phyloP scores from a whole-genome alignment of 2,888 invertebrate species.

The Biston betularia region DNA sequence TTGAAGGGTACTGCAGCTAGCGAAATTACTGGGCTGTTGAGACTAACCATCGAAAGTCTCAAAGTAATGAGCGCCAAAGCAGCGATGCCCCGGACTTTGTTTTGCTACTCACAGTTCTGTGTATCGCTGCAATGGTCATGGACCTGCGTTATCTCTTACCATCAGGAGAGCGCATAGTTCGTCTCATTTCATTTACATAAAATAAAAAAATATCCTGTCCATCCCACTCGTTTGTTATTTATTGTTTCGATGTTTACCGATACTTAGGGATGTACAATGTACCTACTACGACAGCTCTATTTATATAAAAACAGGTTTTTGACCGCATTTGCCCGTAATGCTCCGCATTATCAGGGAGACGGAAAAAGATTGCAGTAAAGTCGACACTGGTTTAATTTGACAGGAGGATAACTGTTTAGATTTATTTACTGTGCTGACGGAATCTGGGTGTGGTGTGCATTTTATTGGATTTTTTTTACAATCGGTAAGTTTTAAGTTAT shows the following conservation, averaged over 20 bases:
- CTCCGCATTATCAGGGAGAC: conserved; percentile 25
- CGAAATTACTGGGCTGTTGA: no score
- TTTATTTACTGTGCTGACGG: conserved; percentile 12
- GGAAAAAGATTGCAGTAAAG: conserved; percentile 48
- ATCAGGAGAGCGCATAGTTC: no score
- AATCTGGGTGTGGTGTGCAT: conserved; percentile 21
- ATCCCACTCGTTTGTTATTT: neutral
- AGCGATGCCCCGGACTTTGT: no score
- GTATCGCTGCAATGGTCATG: no score
- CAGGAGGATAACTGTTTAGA: conserved; percentile 29
- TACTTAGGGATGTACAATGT: neutral
- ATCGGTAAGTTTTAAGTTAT: neutral
- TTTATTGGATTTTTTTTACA: conserved; percentile 14
- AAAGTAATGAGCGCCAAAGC: no score
- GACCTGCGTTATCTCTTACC: no score
- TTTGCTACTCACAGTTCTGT: no score
- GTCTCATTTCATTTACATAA: no score
- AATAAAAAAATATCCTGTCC: no score
- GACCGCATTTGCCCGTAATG: conserved; percentile 19
- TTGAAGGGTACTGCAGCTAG: no score
- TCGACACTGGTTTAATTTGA: conserved; percentile 42
- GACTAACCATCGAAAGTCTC: no score
- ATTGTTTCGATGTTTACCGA: neutral
- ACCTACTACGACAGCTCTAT: neutral
- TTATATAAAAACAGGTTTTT: conserved; percentile 34